A percentile compares a stretch with the other conserved stretches of the same genome.
Conservation (phyloP, 1,140 invertebrate species). For the Chironomus tepperi region DNA sequence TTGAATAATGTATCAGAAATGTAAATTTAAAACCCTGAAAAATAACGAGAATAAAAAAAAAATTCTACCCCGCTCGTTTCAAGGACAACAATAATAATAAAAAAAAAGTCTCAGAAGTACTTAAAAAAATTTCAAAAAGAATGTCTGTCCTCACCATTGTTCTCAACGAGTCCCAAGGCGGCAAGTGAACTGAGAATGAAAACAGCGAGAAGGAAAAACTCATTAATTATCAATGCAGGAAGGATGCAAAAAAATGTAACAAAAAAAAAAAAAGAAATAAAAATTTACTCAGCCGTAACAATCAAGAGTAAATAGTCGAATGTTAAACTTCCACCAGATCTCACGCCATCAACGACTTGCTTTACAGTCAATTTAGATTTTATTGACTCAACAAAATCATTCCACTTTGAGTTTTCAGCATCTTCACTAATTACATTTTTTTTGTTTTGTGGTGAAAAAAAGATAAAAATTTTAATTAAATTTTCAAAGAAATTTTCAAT, state of each 20-base stretch:
- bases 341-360: slow-evolving; percentile 73
- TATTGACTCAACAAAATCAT: slow-evolving; percentile 59
- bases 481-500: too few relatives aligned
- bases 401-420: slow-evolving; percentile 51
- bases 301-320: slow-evolving; percentile 76
- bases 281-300: slow-evolving; percentile 66
- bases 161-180: slow-evolving; percentile 50
- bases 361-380: slow-evolving; percentile 73
- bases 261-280: slow-evolving; percentile 22
- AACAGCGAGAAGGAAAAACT: slow-evolving; percentile 22
- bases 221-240: background rate
- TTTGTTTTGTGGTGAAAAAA: too few relatives aligned
- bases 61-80: too few relatives aligned
- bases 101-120: background rate
- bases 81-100: too few relatives aligned
- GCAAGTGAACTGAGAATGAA: slow-evolving; percentile 43
- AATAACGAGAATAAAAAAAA: too few relatives aligned
- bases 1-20: too few relatives aligned
- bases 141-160: slow-evolving; percentile 36
- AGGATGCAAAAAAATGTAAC: slow-evolving; percentile 5
- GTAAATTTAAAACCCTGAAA: too few relatives aligned
- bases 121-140: background rate
- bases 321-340: slow-evolving; percentile 63
- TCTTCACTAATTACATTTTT: slow-evolving; percentile 27
- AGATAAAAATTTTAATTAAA: too few relatives aligned